Base-by-base conservation (phyloP, 2,113 vertebrate species). In the Corydoras sp. region DNA sequence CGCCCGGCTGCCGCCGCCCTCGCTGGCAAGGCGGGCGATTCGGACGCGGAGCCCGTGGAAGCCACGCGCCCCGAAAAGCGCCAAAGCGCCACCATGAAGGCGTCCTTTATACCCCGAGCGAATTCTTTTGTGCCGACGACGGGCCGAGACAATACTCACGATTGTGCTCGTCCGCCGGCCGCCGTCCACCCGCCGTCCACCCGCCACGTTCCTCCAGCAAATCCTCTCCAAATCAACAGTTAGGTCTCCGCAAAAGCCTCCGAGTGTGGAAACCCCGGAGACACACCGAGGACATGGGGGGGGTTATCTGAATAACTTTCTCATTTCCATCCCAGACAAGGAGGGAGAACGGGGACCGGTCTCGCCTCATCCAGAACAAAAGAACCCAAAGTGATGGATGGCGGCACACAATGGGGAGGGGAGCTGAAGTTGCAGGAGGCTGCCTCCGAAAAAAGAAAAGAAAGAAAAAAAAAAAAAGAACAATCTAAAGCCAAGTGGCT, bases 321-420 rank as follows among this genome's bases (percentile, higher is more conserved):
- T 43, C 35, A 43, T 43, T 43, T 43, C 35, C 35, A 43, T 43
- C 35, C 35, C 35, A 43, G 35, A 43, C 14, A 3, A 56, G 14
- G 54, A 55, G 56, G 9, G 4, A 15, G 55, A 56, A 68, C 15
- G 55, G 58, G 55, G 67, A 69, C 55, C 55, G 67, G 67, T 60
- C 67, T 60, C 43, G 49, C 59, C 67, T 43, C 48, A 35, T 43
- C 56, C 81, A 87, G 87, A 90, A 90, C 89, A 90, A 90, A 87
- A 80, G 88, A 79, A 80, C 80, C 79, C 78, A 55, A 68, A 43
- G 60, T 65, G 71, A 66, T 83, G 82, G 77, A 77, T 83, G 71
- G 77, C 51, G 58, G 13, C 9, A 60, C 58, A 31, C 5, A 15
- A 15, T 10, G 29, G 58, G 29, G 58, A 31, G 10, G 24, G 58